Evolutionary conservation across 2,888 invertebrate genomes (phyloP).

Genomic region (Ceramica pisi): DNA sequence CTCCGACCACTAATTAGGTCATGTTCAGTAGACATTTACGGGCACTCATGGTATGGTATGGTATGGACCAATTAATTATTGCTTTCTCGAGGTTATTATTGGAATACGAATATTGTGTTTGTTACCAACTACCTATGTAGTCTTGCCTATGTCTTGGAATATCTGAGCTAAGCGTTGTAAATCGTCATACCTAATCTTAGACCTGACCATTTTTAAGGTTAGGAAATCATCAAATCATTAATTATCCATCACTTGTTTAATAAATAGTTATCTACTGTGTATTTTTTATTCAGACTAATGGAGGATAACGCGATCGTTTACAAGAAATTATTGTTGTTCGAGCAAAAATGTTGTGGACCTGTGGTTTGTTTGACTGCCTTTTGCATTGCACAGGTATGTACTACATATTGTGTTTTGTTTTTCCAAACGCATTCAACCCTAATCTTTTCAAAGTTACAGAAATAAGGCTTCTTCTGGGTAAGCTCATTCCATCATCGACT

Average conservation of each 20-base stretch:
- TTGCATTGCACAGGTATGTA: slow-evolving; percentile 64
- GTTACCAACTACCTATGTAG: no score
- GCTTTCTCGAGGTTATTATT: slow-evolving; percentile 47
- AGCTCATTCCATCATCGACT: no score
- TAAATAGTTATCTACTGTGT: background rate
- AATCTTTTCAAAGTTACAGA: no score
- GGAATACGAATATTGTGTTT: slow-evolving; percentile 27
- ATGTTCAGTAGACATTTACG: slow-evolving; percentile 56
- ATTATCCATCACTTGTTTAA: no score
- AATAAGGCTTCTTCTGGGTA: no score
- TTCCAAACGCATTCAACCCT: no score
- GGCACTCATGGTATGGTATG: slow-evolving; percentile 39
- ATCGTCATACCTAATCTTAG: background rate
- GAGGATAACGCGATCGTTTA: slow-evolving; percentile 74
- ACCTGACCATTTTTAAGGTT: no score
- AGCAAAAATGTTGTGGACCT: slow-evolving; percentile 74
- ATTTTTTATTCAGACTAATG: slow-evolving; percentile 62
- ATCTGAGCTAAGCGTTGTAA: background rate
- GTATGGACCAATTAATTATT: slow-evolving; percentile 43
- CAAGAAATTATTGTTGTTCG: slow-evolving; percentile 78
- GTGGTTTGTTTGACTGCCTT: slow-evolving; percentile 77
- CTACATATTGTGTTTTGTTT: no score
- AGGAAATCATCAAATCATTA: no score
- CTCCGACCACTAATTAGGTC: slow-evolving; percentile 48
- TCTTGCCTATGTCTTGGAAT: no score